A percentile compares a stretch with the other conserved stretches of the same genome.
phyloP scores from a whole-genome alignment of 2,113 vertebrate genomes.

The Oreochromis spilurus region DNA sequence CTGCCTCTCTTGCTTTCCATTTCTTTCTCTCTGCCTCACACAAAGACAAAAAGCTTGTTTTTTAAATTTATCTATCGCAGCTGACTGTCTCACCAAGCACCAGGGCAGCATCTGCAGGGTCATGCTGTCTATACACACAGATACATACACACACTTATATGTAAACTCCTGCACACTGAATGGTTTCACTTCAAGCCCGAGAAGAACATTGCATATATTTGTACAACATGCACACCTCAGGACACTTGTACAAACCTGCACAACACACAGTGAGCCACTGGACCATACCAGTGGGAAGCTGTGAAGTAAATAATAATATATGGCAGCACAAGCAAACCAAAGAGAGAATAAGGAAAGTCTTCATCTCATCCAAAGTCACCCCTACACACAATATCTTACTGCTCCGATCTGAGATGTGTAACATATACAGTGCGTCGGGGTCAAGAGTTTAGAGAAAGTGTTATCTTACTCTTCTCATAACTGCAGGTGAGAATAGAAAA shows the following conservation, averaged over 20 bases:
- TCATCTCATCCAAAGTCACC: background rate
- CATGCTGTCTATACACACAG: background rate
- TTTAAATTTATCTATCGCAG: background rate
- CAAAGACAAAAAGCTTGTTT: background rate
- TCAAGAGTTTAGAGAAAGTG: slow-evolving; percentile 31
- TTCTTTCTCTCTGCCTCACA: background rate
- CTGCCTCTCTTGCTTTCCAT: background rate
- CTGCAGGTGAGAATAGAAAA: background rate
- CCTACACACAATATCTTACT: background rate
- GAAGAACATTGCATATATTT: background rate
- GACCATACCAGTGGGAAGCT: background rate
- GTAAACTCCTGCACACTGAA: background rate
- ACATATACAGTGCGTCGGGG: background rate
- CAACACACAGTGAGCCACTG: background rate
- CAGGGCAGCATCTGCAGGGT: background rate
- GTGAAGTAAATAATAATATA: background rate
- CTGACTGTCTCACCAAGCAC: background rate
- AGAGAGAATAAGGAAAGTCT: background rate
- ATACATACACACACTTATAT: background rate
- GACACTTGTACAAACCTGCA: background rate
- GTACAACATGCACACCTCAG: background rate
- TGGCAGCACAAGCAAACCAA: background rate
- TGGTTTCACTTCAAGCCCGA: background rate
- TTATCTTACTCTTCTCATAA: slow-evolving; percentile 13
- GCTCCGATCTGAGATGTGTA: background rate